Conservation (phyloP, 2,888 invertebrate species). For the Plebejus melissa region DNA sequence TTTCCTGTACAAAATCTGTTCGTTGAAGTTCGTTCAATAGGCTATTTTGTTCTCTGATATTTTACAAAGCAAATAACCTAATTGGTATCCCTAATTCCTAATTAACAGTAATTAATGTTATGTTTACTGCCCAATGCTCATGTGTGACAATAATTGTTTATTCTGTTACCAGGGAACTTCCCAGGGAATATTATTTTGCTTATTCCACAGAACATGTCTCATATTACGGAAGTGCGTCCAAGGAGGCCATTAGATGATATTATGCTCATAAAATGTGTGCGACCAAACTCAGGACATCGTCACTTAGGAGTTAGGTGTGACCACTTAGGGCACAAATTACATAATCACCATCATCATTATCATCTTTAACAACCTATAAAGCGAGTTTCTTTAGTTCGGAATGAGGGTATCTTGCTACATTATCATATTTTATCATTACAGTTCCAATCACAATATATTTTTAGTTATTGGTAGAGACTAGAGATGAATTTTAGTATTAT, state of each 20-base stretch:
- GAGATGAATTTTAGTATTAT: background rate
- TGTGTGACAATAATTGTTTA: background rate
- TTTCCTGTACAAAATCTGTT: no score
- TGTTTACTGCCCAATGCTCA: background rate
- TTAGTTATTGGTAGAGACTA: background rate
- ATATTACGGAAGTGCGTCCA: background rate
- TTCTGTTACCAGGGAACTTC: background rate
- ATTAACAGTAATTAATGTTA: background rate
- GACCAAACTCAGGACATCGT: constrained; percentile 4
- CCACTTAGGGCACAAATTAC: constrained; percentile 13
- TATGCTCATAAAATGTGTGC: constrained; percentile 14
- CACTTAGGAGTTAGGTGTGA: background rate
- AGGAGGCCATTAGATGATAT: background rate
- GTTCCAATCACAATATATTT: background rate
- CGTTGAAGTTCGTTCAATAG: no score
- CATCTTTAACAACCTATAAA: background rate
- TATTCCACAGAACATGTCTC: background rate
- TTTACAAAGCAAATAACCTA: no score
- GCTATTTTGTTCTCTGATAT: no score
- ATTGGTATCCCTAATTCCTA: background rate
- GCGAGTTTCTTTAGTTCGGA: background rate
- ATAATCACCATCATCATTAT: background rate
- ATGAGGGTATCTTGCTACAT: background rate
- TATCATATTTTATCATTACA: background rate
- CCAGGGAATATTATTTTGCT: background rate